Percentiles rank a stretch among this genome's conserved stretches.
Conservation (phyloP, 2,797 vertebrate species). For the Galago senegalensis region DNA sequence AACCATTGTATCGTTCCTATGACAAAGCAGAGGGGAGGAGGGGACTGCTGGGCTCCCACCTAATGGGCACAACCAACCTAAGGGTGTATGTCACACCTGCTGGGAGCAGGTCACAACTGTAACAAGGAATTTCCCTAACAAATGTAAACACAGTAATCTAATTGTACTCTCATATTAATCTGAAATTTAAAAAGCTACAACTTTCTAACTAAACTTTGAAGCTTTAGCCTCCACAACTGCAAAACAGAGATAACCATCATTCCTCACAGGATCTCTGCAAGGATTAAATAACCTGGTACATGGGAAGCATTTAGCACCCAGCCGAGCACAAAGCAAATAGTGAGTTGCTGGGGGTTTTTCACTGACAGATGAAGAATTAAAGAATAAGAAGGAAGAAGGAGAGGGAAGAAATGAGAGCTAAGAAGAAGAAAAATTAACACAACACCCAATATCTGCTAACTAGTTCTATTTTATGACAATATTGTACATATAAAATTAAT, state of each 20-base stretch:
- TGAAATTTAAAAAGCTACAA: neutral
- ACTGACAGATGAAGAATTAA: constrained; percentile 20
- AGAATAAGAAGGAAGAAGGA: constrained; percentile 26
- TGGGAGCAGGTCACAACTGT: no score
- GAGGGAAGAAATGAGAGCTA: neutral
- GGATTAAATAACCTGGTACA: neutral
- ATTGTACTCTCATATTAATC: no score
- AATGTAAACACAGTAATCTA: no score
- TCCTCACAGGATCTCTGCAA: neutral
- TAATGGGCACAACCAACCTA: no score
- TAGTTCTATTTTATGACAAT: constrained; percentile 18
- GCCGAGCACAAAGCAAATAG: neutral
- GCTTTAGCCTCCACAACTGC: neutral
- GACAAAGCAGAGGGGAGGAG: no score
- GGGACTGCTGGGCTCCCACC: no score
- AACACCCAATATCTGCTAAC: neutral
- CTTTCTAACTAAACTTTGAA: constrained; percentile 6
- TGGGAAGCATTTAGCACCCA: neutral
- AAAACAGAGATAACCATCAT: neutral
- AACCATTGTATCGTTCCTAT: no score
- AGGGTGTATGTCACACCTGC: no score
- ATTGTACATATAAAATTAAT: constrained; percentile 36
- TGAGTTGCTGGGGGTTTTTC: neutral
- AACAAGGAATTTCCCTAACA: no score
- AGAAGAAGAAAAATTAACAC: neutral